phyloP scores from a whole-genome alignment of 2,113 vertebrate species.

The Phyllostomus discolor region DNA sequence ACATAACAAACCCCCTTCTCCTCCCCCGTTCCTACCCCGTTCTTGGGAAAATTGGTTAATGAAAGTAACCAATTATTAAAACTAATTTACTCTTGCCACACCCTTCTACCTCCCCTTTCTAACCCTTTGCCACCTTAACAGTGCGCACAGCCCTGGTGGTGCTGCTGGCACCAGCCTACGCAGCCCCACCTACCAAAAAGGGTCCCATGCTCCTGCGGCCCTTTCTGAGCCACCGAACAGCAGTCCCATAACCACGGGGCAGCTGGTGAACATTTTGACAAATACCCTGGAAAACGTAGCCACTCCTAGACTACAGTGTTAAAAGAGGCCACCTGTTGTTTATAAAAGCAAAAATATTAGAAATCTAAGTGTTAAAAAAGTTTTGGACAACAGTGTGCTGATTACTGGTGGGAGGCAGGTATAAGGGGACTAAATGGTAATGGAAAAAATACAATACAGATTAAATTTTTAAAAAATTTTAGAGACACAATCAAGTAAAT shows the following conservation, averaged over 20 bases:
- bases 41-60: not conserved
- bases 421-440: too few relatives aligned
- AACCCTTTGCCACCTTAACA: not conserved
- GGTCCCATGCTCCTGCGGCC: not conserved
- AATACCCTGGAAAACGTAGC: not conserved
- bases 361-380: not conserved
- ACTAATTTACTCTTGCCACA: not conserved
- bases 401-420: too few relatives aligned
- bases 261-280: not conserved
- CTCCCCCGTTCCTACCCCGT: not conserved
- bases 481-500: not conserved
- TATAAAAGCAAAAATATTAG: conserved; percentile 12
- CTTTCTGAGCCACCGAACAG: not conserved
- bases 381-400: not conserved
- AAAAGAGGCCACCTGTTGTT: not conserved
- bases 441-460: too few relatives aligned
- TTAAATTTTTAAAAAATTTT: not conserved
- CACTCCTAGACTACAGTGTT: not conserved
- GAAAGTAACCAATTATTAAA: conserved; percentile 6
- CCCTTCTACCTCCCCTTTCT: not conserved
- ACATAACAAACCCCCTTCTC: not conserved
- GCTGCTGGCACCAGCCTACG: not conserved
- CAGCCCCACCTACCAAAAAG: not conserved
- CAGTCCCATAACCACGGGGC: not conserved
- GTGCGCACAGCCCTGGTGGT: not conserved